Evolutionary conservation across 2,888 invertebrate species (phyloP).

Genomic region (Cataglyphis cursor): DNA sequence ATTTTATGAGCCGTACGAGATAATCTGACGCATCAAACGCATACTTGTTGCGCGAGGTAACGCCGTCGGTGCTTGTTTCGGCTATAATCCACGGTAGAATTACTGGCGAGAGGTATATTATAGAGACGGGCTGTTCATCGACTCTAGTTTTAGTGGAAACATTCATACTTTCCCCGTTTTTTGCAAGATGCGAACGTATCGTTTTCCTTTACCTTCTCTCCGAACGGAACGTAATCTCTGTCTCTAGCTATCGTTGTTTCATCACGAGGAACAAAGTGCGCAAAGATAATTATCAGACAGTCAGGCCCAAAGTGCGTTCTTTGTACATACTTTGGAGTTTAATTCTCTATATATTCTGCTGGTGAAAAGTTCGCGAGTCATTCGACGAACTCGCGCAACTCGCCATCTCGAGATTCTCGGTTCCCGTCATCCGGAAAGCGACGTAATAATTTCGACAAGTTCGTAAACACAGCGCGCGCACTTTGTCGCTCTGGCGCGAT

Average conservation of each 20-base stretch:
- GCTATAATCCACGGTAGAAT: conserved; percentile 13
- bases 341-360: no score
- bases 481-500: conserved; percentile 56
- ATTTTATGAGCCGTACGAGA: conserved; percentile 57
- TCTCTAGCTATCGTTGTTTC: background rate
- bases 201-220: conserved; percentile 9
- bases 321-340: background rate
- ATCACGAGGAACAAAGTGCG: background rate
- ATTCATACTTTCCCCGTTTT: conserved; percentile 51
- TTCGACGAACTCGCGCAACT: background rate
- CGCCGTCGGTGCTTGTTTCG: conserved; percentile 54
- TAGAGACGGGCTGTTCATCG: background rate
- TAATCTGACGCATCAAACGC: conserved; percentile 42
- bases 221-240: background rate
- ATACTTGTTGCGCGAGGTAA: conserved; percentile 74
- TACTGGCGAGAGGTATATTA: conserved; percentile 19
- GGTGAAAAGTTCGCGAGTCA: background rate
- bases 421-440: background rate
- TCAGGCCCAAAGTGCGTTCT: no score
- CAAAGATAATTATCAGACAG: background rate
- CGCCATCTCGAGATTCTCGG: background rate
- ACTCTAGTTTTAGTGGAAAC: conserved; percentile 36
- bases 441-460: conserved; percentile 27
- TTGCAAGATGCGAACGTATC: background rate
- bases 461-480: conserved; percentile 1